Evolutionary conservation across 2,888 invertebrate species (phyloP).

Genomic region (Thera britannica): DNA sequence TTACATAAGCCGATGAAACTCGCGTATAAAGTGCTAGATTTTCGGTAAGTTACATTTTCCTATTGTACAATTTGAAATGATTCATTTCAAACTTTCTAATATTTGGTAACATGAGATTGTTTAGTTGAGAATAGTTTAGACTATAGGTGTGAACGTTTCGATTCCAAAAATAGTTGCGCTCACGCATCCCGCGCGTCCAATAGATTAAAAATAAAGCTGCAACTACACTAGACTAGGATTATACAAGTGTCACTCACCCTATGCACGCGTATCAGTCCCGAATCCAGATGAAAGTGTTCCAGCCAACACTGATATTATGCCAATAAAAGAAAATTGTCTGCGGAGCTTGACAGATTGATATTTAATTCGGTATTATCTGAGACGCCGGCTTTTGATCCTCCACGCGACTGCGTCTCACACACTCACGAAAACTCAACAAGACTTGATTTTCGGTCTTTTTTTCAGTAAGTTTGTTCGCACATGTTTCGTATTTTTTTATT

Average conservation of each 20-base stretch:
- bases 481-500: constrained; percentile 49
- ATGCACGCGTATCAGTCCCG: constrained; percentile 54
- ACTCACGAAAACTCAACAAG: constrained; percentile 53
- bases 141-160: constrained; percentile 67
- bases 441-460: constrained; percentile 36
- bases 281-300: constrained; percentile 51
- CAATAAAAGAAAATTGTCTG: constrained; percentile 49
- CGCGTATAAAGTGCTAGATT: background rate
- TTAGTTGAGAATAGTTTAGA: constrained; percentile 55
- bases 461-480: constrained; percentile 44
- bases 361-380: constrained; percentile 58
- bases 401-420: constrained; percentile 61
- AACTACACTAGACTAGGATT: constrained; percentile 53
- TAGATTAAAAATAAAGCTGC: constrained; percentile 73
- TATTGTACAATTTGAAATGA: constrained; percentile 12
- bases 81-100: constrained; percentile 47
- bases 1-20: constrained; percentile 1
- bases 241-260: constrained; percentile 76
- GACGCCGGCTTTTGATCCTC: constrained; percentile 66
- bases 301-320: constrained; percentile 57
- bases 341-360: constrained; percentile 68
- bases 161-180: constrained; percentile 76
- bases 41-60: background rate
- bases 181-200: constrained; percentile 68
- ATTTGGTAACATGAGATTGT: constrained; percentile 74